Conservation (phyloP, 2,888 invertebrate genomes). For the Callyntrura sp. region DNA sequence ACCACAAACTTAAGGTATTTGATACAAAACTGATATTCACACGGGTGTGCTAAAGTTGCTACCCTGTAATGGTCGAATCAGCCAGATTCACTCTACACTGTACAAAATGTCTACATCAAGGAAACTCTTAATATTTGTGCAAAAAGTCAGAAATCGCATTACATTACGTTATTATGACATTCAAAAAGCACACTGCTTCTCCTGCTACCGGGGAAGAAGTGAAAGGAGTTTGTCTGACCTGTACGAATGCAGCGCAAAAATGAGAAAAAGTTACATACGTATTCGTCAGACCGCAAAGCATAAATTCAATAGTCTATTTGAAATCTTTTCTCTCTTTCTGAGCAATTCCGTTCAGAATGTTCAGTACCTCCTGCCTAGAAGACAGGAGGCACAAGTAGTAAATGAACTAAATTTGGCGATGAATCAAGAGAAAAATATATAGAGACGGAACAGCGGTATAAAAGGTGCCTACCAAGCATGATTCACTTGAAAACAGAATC, state of each 20-base stretch:
- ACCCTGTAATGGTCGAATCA: background rate
- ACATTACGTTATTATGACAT: too few species aligned
- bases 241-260: background rate
- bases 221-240: slow-evolving; percentile 18
- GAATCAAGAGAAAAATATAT: slow-evolving; percentile 57
- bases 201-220: slow-evolving; percentile 1
- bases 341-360: slow-evolving; percentile 16
- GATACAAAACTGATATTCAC: slow-evolving; percentile 24
- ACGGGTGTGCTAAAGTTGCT: too few species aligned
- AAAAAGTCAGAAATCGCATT: slow-evolving; percentile 10
- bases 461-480: background rate
- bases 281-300: slow-evolving; percentile 14
- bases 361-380: slow-evolving; percentile 16
- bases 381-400: slow-evolving; percentile 20
- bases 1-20: slow-evolving; percentile 12
- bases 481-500: slow-evolving; percentile 32
- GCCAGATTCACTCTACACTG: background rate
- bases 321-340: background rate
- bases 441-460: background rate
- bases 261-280: slow-evolving; percentile 27
- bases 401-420: slow-evolving; percentile 69
- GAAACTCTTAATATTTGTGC: background rate
- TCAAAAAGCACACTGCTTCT: too few species aligned
- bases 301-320: slow-evolving; percentile 36
- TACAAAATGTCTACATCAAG: slow-evolving; percentile 6